Base-by-base conservation (phyloP, 2,113 vertebrate genomes). In the Mustelus asterias region DNA sequence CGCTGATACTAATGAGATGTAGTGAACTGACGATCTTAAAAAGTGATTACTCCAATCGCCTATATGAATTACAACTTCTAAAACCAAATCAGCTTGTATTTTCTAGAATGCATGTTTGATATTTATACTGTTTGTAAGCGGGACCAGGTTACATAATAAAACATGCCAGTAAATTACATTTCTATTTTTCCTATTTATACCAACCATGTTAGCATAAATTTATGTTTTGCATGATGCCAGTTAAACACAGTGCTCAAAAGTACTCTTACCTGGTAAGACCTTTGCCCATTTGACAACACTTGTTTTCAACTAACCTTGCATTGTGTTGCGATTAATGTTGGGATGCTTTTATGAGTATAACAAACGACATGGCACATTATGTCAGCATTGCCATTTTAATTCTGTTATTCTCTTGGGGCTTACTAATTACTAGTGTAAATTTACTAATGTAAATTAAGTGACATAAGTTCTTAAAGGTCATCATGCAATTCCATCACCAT, bases 281-380 rank as follows among this genome's bases (percentile, higher is more conserved):
- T 99, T 99, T 44, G 99, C 99, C 99, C 99, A 99, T 96, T 99
- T 99, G 96, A 99, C 99, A 96, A 99, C 99, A 54, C 48, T 54
- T 54, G 48, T 54, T 54, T 54, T 54, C 48, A 54, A 54, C 48
- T 54, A 54, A 3, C 48, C 48, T 54, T 54, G 48, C 48, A 54
- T 54, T 54, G 48, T 54, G 48, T 54, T 54, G 48, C 2, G 48
- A 54, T 5, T 54, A 54, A 54, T 54, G 48, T 54, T 54, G 48
- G 48, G 48, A 54, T 54, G 48, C 48, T 54, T 54, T 54, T 3
- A 54, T 54, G 48, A 54, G 48, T 54, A 54, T 54, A 54, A 54
- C 48, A 54, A 54, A 54, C 4, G 48, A 54, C 48, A 3, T 54
- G 48, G 4, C 48, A 54, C 5, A 48, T 48, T 48, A 54, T 54